phyloP scores from a whole-genome alignment of 2,888 invertebrate genomes.

The Dryomyza anilis region DNA sequence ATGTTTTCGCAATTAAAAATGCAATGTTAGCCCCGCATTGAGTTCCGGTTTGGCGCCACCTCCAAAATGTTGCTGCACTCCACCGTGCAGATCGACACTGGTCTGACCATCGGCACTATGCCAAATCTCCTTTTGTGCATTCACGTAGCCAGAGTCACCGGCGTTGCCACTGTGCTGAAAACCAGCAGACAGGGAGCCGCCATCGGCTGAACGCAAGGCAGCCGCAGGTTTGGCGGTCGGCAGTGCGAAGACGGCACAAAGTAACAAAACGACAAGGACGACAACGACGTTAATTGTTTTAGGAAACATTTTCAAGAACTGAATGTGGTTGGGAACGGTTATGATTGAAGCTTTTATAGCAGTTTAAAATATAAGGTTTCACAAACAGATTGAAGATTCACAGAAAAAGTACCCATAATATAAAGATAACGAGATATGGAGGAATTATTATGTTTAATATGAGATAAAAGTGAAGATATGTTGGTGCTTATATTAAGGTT shows the following conservation, averaged over 20 bases:
- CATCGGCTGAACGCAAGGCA: neutral
- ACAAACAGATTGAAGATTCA: too few species aligned
- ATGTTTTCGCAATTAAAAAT: neutral
- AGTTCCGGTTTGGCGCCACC: slow-evolving; percentile 1
- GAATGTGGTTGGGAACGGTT: too few species aligned
- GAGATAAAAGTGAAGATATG: too few species aligned
- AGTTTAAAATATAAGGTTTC: too few species aligned
- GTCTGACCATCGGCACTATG: neutral
- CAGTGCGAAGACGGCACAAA: neutral
- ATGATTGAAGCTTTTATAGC: too few species aligned
- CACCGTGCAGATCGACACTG: neutral
- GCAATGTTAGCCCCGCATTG: too few species aligned
- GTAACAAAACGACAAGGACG: too few species aligned
- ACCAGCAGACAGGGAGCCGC: neutral
- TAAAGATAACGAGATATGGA: too few species aligned
- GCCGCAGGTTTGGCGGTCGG: neutral
- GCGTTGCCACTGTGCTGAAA: neutral
- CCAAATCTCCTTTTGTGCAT: slow-evolving; percentile 5
- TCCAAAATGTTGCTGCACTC: slow-evolving; percentile 10
- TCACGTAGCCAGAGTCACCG: neutral
- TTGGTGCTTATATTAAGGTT: too few species aligned
- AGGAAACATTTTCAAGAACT: neutral
- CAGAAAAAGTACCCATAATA: too few species aligned
- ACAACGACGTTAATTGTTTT: too few species aligned
- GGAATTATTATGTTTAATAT: too few species aligned